A percentile compares a stretch with the other conserved stretches of the same genome.
Conservation (phyloP, 2,888 invertebrate species). For the Lingula anatina region DNA sequence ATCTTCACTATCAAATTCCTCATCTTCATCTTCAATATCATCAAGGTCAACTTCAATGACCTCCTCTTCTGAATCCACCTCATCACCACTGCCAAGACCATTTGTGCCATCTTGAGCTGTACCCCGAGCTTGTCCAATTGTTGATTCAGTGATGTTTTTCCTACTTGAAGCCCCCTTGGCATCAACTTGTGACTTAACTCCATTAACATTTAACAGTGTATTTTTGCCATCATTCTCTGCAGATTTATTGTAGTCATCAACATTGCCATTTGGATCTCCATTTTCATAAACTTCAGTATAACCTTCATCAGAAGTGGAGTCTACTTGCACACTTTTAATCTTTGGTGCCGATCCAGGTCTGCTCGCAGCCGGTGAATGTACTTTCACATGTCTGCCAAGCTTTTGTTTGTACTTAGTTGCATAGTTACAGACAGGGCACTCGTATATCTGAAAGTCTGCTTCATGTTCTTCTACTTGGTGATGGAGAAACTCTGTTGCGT, state of each 20-base stretch:
- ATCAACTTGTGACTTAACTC: no score
- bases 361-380: no score
- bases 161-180: no score
- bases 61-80: neutral
- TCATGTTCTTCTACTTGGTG: conserved; percentile 35
- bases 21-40: conserved; percentile 8
- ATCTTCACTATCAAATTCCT: neutral
- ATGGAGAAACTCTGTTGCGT: conserved; percentile 30
- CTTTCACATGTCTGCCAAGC: conserved; percentile 24
- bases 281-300: no score
- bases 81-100: neutral
- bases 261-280: no score
- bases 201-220: no score
- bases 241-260: no score
- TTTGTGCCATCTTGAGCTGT: neutral
- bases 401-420: conserved; percentile 44
- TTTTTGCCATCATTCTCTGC: neutral
- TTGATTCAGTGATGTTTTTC: no score
- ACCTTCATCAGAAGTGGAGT: no score
- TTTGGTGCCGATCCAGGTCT: no score
- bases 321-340: neutral
- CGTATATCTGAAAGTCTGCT: conserved; percentile 30
- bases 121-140: no score
- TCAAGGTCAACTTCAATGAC: conserved; percentile 1
- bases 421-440: conserved; percentile 42